Evolutionary conservation across 2,888 invertebrate species (phyloP).

Genomic region (Brachypalpus laphriformis): DNA sequence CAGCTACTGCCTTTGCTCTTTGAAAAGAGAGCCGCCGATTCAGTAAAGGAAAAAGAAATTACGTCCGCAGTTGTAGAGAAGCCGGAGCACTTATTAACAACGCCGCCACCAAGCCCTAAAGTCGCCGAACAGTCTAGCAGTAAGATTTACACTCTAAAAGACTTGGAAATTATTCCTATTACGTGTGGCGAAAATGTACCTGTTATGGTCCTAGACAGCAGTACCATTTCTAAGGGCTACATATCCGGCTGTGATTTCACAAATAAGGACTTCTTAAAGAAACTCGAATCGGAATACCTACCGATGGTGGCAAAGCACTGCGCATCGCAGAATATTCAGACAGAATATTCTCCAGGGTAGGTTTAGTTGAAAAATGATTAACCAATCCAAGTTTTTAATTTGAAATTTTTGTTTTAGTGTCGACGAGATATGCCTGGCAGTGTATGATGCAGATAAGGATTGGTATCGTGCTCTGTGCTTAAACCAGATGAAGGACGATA

Average conservation of each 20-base stretch:
- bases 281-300: slow-evolving; percentile 65
- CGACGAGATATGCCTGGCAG: slow-evolving; percentile 75
- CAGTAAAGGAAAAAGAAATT: slow-evolving; percentile 1
- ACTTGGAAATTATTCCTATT: slow-evolving; percentile 75
- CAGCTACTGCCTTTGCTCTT: slow-evolving; percentile 75
- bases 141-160: slow-evolving; percentile 59
- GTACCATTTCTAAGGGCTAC: slow-evolving; percentile 72
- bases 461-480: slow-evolving; percentile 77
- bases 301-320: slow-evolving; percentile 72
- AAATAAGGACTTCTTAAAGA: slow-evolving; percentile 58
- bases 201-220: slow-evolving; percentile 75
- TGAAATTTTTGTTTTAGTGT: slow-evolving; percentile 56
- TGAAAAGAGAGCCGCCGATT: slow-evolving; percentile 50
- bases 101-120: slow-evolving; percentile 11
- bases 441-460: slow-evolving; percentile 75
- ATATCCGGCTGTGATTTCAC: slow-evolving; percentile 75
- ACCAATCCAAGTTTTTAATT: neutral
- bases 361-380: neutral
- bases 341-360: slow-evolving; percentile 75
- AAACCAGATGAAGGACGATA: slow-evolving; percentile 62
- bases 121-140: neutral
- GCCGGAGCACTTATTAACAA: slow-evolving; percentile 2
- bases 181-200: slow-evolving; percentile 69
- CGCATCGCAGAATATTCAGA: slow-evolving; percentile 37
- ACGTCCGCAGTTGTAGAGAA: slow-evolving; percentile 15